Percentiles rank a stretch among this genome's conserved stretches.
Evolutionary conservation across 2,888 invertebrate genomes (phyloP).

Genomic region (Leptinotarsa tumamoca): DNA sequence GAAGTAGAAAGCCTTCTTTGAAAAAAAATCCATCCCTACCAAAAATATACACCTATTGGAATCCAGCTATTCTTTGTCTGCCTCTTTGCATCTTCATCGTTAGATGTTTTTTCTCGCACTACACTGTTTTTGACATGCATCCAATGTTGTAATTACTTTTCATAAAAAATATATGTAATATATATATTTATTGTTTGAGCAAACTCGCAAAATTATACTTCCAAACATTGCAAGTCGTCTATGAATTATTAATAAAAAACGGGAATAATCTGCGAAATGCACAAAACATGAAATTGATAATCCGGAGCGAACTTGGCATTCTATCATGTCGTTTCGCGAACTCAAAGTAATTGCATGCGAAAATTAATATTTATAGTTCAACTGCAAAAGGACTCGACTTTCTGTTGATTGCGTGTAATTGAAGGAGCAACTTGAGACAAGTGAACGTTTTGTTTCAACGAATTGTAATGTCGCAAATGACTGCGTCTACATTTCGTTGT

Average conservation of each 20-base stretch:
- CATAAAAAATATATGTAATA: no score
- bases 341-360: background rate
- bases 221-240: no score
- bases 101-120: no score
- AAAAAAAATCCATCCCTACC: no score
- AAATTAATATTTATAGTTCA: background rate
- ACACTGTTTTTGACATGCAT: no score
- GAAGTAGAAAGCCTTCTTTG: no score
- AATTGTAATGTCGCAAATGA: background rate
- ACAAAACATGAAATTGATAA: background rate
- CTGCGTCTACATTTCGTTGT: background rate
- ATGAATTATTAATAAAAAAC: background rate
- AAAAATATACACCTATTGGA: no score
- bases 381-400: background rate
- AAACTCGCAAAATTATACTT: no score
- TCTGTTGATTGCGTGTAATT: background rate
- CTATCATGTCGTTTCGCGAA: background rate
- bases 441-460: background rate
- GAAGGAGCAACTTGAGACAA: slow-evolving; percentile 2
- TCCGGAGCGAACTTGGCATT: background rate
- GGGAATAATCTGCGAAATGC: background rate
- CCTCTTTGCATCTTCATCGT: no score
- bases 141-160: no score
- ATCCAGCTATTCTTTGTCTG: no score
- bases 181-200: no score